Evolutionary conservation across 2,797 vertebrate species (phyloP).

Genomic region (Denticeps clupeoides): DNA sequence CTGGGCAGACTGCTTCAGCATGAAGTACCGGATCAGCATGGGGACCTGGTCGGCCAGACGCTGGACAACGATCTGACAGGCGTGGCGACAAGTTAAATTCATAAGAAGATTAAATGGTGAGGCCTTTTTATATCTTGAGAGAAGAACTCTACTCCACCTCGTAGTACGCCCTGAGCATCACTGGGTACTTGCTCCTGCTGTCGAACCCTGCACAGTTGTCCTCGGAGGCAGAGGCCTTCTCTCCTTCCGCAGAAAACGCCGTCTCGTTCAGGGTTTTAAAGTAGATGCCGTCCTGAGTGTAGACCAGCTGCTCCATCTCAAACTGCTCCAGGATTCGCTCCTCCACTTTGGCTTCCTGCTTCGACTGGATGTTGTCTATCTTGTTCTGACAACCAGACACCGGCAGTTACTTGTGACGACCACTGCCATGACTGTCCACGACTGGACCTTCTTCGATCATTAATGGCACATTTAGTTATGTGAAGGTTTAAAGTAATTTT

Average conservation of each 20-base stretch:
- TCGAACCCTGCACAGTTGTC: conserved; percentile 24
- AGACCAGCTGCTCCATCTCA: conserved; percentile 30
- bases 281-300: conserved; percentile 30
- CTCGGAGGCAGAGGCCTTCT: conserved; percentile 17
- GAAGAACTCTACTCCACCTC: background rate
- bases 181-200: conserved; percentile 12
- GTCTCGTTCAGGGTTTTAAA: conserved; percentile 21
- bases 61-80: conserved; percentile 41
- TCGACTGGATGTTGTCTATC: conserved; percentile 29
- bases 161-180: background rate
- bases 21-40: conserved; percentile 50
- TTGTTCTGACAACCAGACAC: conserved; percentile 10
- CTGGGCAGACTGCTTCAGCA: conserved; percentile 39
- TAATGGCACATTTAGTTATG: no score
- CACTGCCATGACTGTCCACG: no score
- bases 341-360: conserved; percentile 26
- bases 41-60: conserved; percentile 57
- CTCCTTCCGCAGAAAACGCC: conserved; percentile 19
- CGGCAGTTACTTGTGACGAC: background rate
- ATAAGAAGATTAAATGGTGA: no score
- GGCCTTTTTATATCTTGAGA: no score
- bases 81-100: no score
- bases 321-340: conserved; percentile 28
- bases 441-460: no score
- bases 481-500: no score